Conservation (phyloP, 2,888 invertebrate species). For the Cheilosia impressa region DNA sequence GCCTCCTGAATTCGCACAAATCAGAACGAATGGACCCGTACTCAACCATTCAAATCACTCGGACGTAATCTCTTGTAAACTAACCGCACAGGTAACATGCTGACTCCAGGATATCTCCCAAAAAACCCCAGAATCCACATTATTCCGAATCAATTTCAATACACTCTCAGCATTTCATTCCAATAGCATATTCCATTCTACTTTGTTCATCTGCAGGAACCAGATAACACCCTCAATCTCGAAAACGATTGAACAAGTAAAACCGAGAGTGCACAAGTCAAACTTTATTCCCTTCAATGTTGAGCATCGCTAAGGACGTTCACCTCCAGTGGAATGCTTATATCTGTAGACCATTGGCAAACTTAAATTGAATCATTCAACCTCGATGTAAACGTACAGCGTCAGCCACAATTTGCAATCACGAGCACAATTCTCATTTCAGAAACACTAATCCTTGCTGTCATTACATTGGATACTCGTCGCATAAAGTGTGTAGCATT, state of each 20-base stretch:
- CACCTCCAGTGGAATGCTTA: background rate
- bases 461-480: constrained; percentile 17
- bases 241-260: constrained; percentile 16
- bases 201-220: background rate
- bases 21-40: too few species aligned
- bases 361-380: background rate
- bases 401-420: background rate
- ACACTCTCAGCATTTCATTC: background rate
- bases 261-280: constrained; percentile 1
- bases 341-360: background rate
- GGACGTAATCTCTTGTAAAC: too few species aligned
- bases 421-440: background rate
- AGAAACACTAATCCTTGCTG: constrained; percentile 3
- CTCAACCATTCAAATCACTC: too few species aligned
- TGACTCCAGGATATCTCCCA: too few species aligned
- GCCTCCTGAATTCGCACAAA: too few species aligned
- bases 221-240: constrained; percentile 14
- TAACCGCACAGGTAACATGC: too few species aligned
- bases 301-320: constrained; percentile 10
- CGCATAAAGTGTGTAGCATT: constrained; percentile 21
- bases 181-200: background rate
- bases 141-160: background rate
- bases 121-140: background rate
- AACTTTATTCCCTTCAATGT: background rate
- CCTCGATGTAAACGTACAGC: background rate